A percentile compares a stretch with the other conserved stretches of the same genome.
phyloP scores from a whole-genome alignment of 1,140 invertebrate species.

The Drosophila baimaii region DNA sequence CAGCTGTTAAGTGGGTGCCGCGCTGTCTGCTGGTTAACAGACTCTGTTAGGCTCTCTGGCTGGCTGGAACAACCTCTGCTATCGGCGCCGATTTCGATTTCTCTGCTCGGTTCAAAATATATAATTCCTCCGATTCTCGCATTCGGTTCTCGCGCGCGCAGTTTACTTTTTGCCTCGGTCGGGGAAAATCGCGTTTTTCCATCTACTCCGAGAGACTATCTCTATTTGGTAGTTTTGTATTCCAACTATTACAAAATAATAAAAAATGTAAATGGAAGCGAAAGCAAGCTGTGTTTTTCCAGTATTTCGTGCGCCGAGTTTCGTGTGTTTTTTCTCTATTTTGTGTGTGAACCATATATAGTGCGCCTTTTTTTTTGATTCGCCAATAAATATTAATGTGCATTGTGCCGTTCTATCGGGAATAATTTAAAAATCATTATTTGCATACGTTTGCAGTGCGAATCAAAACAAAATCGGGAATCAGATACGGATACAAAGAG shows the following conservation, averaged over 20 bases:
- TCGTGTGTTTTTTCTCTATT: slow-evolving; percentile 21
- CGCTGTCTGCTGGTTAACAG: slow-evolving; percentile 21
- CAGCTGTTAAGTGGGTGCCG: slow-evolving; percentile 17
- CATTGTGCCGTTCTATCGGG: slow-evolving; percentile 26
- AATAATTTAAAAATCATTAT: slow-evolving; percentile 43
- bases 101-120: slow-evolving; percentile 43
- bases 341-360: slow-evolving; percentile 13
- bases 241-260: slow-evolving; percentile 14
- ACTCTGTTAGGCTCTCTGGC: slow-evolving; percentile 33
- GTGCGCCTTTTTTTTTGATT: slow-evolving; percentile 12
- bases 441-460: slow-evolving; percentile 19
- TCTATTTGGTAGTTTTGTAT: slow-evolving; percentile 14
- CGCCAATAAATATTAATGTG: slow-evolving; percentile 40
- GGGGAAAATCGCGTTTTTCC: slow-evolving; percentile 27
- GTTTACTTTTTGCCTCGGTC: slow-evolving; percentile 1
- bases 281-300: slow-evolving; percentile 39
- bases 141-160: slow-evolving; percentile 54
- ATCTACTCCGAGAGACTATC: neutral
- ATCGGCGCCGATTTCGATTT: slow-evolving; percentile 28
- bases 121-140: slow-evolving; percentile 51
- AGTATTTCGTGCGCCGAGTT: slow-evolving; percentile 6
- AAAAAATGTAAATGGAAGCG: slow-evolving; percentile 11
- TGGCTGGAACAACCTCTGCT: slow-evolving; percentile 29
- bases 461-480: slow-evolving; percentile 50
- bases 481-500: slow-evolving; percentile 12